A percentile compares a stretch with the other conserved stretches of the same genome.
Evolutionary conservation across 2,113 vertebrate species (phyloP).

Genomic region (Podocnemis expansa): DNA sequence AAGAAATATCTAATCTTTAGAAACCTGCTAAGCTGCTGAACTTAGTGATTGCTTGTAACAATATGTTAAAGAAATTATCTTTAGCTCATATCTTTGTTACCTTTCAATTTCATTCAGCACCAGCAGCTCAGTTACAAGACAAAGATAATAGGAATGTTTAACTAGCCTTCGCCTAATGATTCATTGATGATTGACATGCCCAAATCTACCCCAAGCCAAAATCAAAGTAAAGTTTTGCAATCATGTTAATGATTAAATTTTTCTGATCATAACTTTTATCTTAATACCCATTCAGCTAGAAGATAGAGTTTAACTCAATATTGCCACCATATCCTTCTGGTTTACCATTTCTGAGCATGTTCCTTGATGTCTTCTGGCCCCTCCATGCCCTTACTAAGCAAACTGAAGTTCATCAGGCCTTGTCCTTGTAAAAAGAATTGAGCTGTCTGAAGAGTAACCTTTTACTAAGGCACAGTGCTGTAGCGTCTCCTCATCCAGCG

Average conservation of each 20-base stretch:
- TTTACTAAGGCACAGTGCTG: accelerated
- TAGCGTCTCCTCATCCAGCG: not conserved
- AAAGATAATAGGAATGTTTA: no score
- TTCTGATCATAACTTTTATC: no score
- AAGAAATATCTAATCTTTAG: not conserved
- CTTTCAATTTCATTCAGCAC: no score
- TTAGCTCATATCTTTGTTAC: no score
- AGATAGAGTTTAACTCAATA: not conserved
- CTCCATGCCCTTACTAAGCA: not conserved
- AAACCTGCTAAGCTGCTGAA: not conserved
- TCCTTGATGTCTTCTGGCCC: not conserved
- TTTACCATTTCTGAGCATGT: not conserved
- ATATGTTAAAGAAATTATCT: not conserved
- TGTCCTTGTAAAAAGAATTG: not conserved
- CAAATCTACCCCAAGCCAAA: not conserved
- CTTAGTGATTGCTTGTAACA: not conserved
- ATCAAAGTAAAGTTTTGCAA: not conserved
- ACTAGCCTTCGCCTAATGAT: not conserved
- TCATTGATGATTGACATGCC: not conserved
- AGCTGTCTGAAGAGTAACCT: not conserved
- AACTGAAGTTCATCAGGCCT: not conserved
- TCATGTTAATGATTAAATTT: no score
- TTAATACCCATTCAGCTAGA: not conserved
- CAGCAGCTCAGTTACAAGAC: no score
- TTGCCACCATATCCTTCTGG: not conserved